Base-by-base conservation (phyloP, 1,140 invertebrate species). In the Papilio xuthus region DNA sequence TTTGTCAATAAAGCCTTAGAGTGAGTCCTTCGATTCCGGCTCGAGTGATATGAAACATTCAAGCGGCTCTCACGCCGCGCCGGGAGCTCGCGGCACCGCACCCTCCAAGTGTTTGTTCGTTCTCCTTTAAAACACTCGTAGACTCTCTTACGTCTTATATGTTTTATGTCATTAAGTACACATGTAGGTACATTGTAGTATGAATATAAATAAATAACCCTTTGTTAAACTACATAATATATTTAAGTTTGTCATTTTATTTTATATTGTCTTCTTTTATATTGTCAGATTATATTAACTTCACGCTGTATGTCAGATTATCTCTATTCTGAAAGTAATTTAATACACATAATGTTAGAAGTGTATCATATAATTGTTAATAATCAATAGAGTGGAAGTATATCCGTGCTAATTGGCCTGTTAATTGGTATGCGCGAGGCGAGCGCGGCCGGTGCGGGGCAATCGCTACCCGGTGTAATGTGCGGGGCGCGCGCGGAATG, bases 1-100 rank as follows among this genome's bases (percentile, higher is more conserved):
- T 67, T 67, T 67, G 60, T 67, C 60, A 67, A 67, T 67, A 67
- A 28, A 67, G 60, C 26, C 60, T 67, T 67, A 67, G 28, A 67
- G 60, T 28, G 60, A 67, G 12, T 26, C 26, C 23, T 67, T 67
- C 60, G 60, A 67, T 67, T 28, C 13, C 4, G 26, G 60, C 60
- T 67, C 10, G 13, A 67, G 60, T 67, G 60, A 67, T 67, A 67
- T 67, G 60, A 67, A 67, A 67, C 56, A 63, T 63, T 63, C 1
- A 63, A 63, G 56, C 23, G 20, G 20, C 56, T 63, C 56, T 63
- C 23, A 13, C 23, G 15, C 23, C 47, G 47, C 15, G 47, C 15
- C 6, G 15, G 47, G 15, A 18, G 23, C 60, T 67, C 26, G 28
- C 23, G 18, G 60, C 7, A 18, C 26, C 60, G 60, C 60, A 23